Evolutionary conservation across 1,140 invertebrate species (phyloP).

Genomic region (Planococcus citri): DNA sequence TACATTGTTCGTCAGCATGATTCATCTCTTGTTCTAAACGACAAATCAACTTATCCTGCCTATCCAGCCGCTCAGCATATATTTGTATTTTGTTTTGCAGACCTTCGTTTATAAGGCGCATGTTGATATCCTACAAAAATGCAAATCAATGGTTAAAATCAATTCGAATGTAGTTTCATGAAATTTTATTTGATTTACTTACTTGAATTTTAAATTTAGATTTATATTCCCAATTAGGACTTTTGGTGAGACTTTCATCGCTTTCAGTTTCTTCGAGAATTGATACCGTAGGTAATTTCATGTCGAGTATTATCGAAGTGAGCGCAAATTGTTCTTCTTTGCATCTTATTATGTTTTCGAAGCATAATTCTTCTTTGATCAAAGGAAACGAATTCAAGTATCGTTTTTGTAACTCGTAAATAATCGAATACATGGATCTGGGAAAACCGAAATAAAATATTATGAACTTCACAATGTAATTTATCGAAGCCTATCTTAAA

Average conservation of each 20-base stretch:
- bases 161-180: background rate
- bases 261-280: background rate
- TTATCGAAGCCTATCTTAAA: too few species aligned
- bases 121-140: constrained; percentile 20
- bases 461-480: too few species aligned
- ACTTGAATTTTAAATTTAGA: constrained; percentile 11
- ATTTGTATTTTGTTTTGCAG: constrained; percentile 24
- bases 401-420: constrained; percentile 23
- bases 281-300: background rate
- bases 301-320: background rate
- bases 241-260: background rate
- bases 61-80: constrained; percentile 21
- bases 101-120: constrained; percentile 17
- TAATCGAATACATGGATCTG: constrained; percentile 10
- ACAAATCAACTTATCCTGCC: constrained; percentile 25
- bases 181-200: too few species aligned
- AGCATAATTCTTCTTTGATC: constrained; percentile 17
- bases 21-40: constrained; percentile 24
- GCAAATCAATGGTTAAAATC: too few species aligned
- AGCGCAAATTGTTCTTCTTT: background rate
- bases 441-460: background rate
- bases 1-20: constrained; percentile 13
- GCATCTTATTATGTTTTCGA: background rate
- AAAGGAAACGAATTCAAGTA: constrained; percentile 23
- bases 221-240: background rate